A percentile compares a stretch with the other conserved stretches of the same genome.
phyloP scores from a whole-genome alignment of 2,888 invertebrate genomes.

The Tetragonula carbonaria region DNA sequence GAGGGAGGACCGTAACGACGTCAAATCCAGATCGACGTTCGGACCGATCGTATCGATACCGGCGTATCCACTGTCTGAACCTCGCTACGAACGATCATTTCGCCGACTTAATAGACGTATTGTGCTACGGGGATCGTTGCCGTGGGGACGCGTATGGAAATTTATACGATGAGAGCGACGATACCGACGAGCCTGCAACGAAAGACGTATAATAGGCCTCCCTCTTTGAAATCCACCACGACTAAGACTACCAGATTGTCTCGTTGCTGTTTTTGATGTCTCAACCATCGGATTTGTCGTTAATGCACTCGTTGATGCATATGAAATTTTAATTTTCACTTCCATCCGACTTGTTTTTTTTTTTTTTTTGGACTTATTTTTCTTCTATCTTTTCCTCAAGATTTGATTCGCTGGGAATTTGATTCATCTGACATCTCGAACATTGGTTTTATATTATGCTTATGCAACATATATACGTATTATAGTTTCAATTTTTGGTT shows the following conservation, averaged over 20 bases:
- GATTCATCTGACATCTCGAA: neutral
- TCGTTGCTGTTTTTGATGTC: slow-evolving; percentile 75
- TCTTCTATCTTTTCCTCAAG: neutral
- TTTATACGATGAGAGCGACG: slow-evolving; percentile 79
- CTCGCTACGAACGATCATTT: slow-evolving; percentile 51
- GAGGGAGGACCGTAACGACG: slow-evolving; percentile 33
- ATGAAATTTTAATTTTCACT: neutral
- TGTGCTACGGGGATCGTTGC: slow-evolving; percentile 72
- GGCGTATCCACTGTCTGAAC: slow-evolving; percentile 17
- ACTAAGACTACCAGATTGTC: slow-evolving; percentile 59
- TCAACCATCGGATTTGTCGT: slow-evolving; percentile 74
- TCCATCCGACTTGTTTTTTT: too few relatives aligned
- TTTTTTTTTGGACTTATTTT: neutral
- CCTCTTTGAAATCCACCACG: slow-evolving; percentile 43
- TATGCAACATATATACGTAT: neutral
- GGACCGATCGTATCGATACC: slow-evolving; percentile 52
- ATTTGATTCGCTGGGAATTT: neutral
- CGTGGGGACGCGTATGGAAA: slow-evolving; percentile 77
- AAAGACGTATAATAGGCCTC: slow-evolving; percentile 67
- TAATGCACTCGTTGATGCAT: slow-evolving; percentile 19
- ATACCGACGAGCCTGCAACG: slow-evolving; percentile 67
- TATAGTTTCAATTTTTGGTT: too few relatives aligned
- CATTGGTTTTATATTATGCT: neutral
- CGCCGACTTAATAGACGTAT: slow-evolving; percentile 76
- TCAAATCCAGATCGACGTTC: slow-evolving; percentile 59